These are phyloP conservation scores for Parauchenoglanis ngamensis DNA, from an alignment of 2,797 vertebrate genomes.

Conservation along the genomic window DNA sequence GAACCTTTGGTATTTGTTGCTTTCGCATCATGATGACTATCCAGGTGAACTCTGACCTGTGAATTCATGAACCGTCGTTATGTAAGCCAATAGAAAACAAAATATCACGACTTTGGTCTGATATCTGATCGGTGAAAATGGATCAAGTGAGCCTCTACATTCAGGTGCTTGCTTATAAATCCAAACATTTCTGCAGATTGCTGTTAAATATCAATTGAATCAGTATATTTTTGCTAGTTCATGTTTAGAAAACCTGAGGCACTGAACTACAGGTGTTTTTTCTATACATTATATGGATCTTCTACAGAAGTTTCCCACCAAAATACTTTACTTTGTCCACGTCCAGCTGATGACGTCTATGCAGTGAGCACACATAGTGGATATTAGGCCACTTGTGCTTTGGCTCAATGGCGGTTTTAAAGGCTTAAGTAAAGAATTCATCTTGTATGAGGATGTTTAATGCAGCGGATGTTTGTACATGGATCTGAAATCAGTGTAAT, in stretches of 20 bases:
- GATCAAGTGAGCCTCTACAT: neutral
- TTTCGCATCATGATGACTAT: neutral
- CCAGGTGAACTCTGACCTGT: neutral
- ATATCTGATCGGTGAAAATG: neutral
- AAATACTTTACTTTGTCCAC: neutral
- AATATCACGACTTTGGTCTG: neutral
- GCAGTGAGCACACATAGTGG: neutral
- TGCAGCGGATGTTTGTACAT: neutral
- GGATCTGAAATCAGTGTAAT: neutral
- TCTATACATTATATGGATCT: neutral
- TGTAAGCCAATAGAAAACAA: neutral
- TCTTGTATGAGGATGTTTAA: neutral
- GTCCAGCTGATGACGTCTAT: neutral
- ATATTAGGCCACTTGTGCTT: neutral
- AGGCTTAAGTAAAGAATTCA: neutral
- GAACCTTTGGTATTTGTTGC: neutral
- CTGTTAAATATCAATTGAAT: neutral
- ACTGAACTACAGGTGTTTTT: neutral
- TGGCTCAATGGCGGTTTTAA: neutral
- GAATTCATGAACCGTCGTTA: neutral
- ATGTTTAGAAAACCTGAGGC: neutral
- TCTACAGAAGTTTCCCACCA: neutral
- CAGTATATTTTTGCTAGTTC: neutral
- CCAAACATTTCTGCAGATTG: neutral
- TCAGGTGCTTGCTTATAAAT: neutral